Base-by-base conservation (phyloP, 37 sponge, comb jelly and placozoan genomes). In the Amphimedon queenslandica region DNA sequence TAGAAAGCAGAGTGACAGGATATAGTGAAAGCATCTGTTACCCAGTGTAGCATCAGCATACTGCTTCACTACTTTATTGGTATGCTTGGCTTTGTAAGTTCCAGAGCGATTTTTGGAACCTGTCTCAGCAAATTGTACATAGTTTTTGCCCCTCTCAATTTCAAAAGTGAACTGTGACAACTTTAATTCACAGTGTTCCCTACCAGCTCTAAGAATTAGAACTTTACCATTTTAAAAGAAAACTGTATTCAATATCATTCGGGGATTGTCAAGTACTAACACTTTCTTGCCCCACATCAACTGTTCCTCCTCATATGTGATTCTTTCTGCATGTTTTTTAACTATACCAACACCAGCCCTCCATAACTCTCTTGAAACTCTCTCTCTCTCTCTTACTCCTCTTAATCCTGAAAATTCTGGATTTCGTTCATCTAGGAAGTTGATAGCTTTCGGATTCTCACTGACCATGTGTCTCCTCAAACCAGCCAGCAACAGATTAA, bases 401-500 rank as follows among this genome's bases (percentile, higher is more conserved):
- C 68, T 20, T 24, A 78, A 38, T 13, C 29, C 57, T 23, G 57
- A 28, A 57, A 63, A 65, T 16, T 39, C 28, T 18, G 29, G 11
- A 25, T 80, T 57, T 40, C 41, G 20, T 32, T 72, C 41, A 72
- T 80, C 72, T 41, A 80, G 11, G 42, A n/a, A n/a, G n/a, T 56
- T 56, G 42, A 28, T 57, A 20, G 32, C 79, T n/a, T 23, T 11
- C 1, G 79, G 70, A 53, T 67, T 47, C 29, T 0, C 36, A 20
- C 57, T 37, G 1, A 18, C 8, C 61, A 25, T 78, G 32, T 69
- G 57, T 3, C 67, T 33, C 31, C 51, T 51, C 37, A 78, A 38
- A 1, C 55, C 67, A 55, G n/a, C n/a, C n/a, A n/a, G n/a, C n/a
- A n/a, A n/a, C 57, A 42, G 18, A 67, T 55, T 78, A 29, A 69